These are phyloP conservation scores for Drosophila birchii DNA, from an alignment of 2,888 invertebrate species.

Conservation along the genomic window DNA sequence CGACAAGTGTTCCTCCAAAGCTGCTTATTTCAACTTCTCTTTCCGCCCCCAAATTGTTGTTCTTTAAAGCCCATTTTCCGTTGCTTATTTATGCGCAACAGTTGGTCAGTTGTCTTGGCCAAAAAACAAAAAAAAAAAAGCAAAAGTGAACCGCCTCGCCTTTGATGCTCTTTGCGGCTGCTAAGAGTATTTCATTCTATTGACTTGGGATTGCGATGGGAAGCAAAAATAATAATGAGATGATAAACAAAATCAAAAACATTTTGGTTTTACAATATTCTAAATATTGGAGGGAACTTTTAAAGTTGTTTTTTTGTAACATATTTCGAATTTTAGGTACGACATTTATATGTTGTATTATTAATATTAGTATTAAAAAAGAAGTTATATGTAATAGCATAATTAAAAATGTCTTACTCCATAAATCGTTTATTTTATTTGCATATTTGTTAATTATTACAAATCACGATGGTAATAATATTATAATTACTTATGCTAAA, in stretches of 20 bases:
- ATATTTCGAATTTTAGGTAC: neutral
- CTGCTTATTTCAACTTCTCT: constrained; percentile 49
- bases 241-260: neutral
- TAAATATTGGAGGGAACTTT: neutral
- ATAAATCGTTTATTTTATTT: neutral
- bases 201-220: constrained; percentile 24
- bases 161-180: constrained; percentile 40
- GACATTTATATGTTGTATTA: neutral
- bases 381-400: neutral
- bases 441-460: neutral
- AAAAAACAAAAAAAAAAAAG: constrained; percentile 23
- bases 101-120: constrained; percentile 55
- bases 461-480: too few species aligned
- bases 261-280: neutral
- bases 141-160: constrained; percentile 22
- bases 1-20: constrained; percentile 37
- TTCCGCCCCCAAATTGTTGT: constrained; percentile 20
- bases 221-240: constrained; percentile 13
- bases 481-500: neutral
- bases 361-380: too few species aligned
- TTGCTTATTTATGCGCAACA: constrained; percentile 73
- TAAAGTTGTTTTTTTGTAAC: neutral
- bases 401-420: neutral
- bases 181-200: constrained; percentile 5
- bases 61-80: constrained; percentile 45